Evolutionary conservation across 1,140 invertebrate species (phyloP).

Genomic region (Zaprionus kolodkinae): DNA sequence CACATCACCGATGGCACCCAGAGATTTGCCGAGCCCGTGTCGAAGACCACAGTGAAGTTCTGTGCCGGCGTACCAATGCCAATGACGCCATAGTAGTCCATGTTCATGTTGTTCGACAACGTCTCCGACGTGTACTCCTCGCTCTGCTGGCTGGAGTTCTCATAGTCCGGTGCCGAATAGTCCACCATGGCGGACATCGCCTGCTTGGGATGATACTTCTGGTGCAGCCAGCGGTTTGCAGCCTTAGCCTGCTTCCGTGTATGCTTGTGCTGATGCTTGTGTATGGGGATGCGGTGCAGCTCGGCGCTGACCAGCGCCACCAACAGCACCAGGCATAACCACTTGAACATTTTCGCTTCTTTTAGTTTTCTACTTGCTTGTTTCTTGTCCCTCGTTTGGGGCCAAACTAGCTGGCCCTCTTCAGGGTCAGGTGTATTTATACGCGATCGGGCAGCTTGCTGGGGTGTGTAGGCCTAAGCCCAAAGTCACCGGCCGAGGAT

Average conservation of each 20-base stretch:
- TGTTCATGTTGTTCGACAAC: conserved; percentile 63
- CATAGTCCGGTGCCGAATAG: conserved; percentile 39
- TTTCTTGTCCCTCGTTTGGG: conserved; percentile 29
- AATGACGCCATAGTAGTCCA: conserved; percentile 89
- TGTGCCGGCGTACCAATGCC: conserved; percentile 96
- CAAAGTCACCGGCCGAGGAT: conserved; percentile 15
- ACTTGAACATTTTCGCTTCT: conserved; percentile 56
- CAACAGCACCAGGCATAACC: conserved; percentile 46
- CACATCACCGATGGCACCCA: conserved; percentile 72
- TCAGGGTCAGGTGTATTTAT: conserved; percentile 44
- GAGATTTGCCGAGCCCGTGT: conserved; percentile 71
- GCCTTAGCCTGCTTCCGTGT: conserved; percentile 31
- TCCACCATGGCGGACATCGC: conserved; percentile 19
- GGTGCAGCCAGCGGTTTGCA: conserved; percentile 47
- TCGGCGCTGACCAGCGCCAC: conserved; percentile 57
- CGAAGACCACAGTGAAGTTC: conserved; percentile 83
- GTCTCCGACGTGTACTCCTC: conserved; percentile 49
- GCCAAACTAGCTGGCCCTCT: conserved; percentile 30
- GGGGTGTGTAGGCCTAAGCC: conserved; percentile 10
- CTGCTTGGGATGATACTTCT: conserved; percentile 52
- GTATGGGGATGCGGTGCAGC: conserved; percentile 59
- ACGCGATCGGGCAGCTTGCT: neutral
- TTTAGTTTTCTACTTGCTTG: neutral
- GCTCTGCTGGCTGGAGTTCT: conserved; percentile 36
- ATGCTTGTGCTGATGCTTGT: conserved; percentile 47